A percentile compares a stretch with the other conserved stretches of the same genome.
phyloP scores from a whole-genome alignment of 1,140 invertebrate genomes.

The Arion vulgaris region DNA sequence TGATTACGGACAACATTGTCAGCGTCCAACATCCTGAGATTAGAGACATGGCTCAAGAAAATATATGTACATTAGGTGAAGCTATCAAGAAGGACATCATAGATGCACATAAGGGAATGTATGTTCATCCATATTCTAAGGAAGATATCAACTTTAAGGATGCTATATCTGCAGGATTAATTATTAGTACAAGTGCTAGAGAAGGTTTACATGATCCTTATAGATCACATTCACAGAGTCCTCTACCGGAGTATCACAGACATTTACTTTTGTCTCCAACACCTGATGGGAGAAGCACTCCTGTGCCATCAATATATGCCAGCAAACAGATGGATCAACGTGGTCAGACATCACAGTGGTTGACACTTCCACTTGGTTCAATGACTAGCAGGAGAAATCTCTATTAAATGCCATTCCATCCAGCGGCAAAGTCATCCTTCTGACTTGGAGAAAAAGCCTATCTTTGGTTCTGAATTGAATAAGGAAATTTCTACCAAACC shows the following conservation, averaged over 20 bases:
- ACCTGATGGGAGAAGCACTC: constrained; percentile 17
- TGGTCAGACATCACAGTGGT: neutral
- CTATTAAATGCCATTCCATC: neutral
- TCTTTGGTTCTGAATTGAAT: neutral
- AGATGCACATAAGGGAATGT: constrained; percentile 80
- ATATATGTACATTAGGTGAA: constrained; percentile 57
- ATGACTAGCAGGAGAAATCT: neutral
- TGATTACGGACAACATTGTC: constrained; percentile 76
- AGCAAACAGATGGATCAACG: neutral
- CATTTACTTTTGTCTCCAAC: constrained; percentile 5
- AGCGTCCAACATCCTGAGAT: constrained; percentile 86
- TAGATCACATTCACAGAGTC: constrained; percentile 10
- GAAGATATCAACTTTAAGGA: constrained; percentile 78
- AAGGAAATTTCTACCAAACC: neutral
- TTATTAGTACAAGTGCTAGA: constrained; percentile 64
- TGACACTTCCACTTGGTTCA: neutral
- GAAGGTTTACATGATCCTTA: constrained; percentile 56
- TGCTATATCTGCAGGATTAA: constrained; percentile 84
- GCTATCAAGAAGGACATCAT: constrained; percentile 85
- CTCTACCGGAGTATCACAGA: constrained; percentile 1
- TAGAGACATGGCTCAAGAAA: constrained; percentile 59
- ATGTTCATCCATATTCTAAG: constrained; percentile 75
- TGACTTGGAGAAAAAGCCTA: neutral
- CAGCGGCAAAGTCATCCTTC: neutral
- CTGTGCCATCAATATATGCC: neutral